Conservation (phyloP, 1,140 invertebrate species). For the Hylaeus anthracinus region DNA sequence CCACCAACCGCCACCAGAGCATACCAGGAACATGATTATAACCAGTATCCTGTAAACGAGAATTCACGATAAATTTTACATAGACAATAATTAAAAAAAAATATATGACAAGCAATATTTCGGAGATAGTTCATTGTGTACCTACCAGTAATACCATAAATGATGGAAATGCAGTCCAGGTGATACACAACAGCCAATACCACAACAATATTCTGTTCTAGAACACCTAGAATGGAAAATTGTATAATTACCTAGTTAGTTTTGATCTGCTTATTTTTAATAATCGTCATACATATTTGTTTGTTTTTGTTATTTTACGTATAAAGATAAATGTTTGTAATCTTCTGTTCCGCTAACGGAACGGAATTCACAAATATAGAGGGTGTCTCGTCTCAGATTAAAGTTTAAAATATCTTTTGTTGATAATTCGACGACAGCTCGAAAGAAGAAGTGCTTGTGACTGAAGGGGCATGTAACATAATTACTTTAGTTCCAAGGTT, state of each 20-base stretch:
- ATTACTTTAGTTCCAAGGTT: too few species aligned
- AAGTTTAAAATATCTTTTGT: neutral
- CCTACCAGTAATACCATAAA: constrained; percentile 80
- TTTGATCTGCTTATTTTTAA: neutral
- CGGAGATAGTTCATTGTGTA: neutral
- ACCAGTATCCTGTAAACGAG: constrained; percentile 77
- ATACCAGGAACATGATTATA: constrained; percentile 82
- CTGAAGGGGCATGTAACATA: too few species aligned
- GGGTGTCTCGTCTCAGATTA: neutral
- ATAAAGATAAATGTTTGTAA: too few species aligned
- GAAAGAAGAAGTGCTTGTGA: too few species aligned
- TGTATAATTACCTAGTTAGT: neutral
- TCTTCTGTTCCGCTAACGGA: neutral
- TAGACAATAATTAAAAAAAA: neutral
- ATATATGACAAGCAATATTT: neutral
- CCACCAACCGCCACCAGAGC: constrained; percentile 82
- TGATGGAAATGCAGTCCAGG: constrained; percentile 81
- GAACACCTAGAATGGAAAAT: constrained; percentile 75
- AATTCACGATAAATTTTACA: constrained; percentile 4
- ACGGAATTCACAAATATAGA: neutral
- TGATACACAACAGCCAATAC: constrained; percentile 80
- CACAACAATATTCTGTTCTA: constrained; percentile 81
- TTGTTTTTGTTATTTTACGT: neutral
- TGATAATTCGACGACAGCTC: neutral
- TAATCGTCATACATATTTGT: neutral